phyloP scores from a whole-genome alignment of 2,113 vertebrate genomes.

The Saccopteryx leptura region DNA sequence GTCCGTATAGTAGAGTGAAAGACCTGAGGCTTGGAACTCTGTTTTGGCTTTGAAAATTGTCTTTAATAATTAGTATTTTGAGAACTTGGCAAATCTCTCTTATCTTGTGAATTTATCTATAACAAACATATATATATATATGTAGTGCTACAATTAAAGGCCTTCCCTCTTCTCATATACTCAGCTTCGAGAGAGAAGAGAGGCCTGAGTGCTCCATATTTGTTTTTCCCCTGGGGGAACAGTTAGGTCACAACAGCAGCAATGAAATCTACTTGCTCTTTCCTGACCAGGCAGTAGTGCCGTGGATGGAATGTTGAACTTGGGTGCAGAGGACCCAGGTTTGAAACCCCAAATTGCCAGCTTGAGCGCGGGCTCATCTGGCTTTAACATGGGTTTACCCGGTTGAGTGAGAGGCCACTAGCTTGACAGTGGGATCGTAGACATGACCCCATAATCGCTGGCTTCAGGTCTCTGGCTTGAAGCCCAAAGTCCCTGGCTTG shows the following conservation, averaged over 20 bases:
- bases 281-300: no score
- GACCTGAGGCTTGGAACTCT: neutral
- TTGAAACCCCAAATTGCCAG: no score
- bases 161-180: neutral
- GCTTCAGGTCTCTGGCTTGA: no score
- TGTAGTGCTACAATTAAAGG: neutral
- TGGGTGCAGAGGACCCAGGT: no score
- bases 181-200: neutral
- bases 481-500: no score
- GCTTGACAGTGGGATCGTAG: no score
- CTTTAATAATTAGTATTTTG: neutral
- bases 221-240: neutral
- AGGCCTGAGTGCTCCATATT: fast-evolving
- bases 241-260: neutral
- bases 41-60: neutral
- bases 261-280: neutral
- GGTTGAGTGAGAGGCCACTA: no score
- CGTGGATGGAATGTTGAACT: no score
- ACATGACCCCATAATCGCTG: no score
- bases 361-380: no score
- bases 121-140: neutral
- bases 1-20: neutral
- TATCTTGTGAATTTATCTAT: neutral
- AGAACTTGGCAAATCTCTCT: neutral
- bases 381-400: no score